A percentile compares a stretch with the other conserved stretches of the same genome.
phyloP scores from a whole-genome alignment of 2,797 vertebrate species.

The Nasua narica region DNA sequence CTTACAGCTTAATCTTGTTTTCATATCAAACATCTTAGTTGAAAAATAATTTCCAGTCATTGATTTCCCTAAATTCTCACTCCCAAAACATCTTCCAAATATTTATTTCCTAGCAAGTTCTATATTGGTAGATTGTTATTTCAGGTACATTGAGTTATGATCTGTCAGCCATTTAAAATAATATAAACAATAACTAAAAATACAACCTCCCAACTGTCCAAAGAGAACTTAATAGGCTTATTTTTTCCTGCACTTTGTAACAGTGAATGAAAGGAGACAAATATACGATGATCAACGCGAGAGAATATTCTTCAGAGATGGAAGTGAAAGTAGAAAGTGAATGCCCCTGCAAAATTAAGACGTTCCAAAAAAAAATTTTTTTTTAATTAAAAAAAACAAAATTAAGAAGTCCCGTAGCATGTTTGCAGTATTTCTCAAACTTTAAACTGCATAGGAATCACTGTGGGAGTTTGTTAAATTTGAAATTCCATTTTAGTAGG shows the following conservation, averaged over 20 bases:
- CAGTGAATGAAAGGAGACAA: not conserved
- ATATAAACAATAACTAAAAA: slow-evolving; percentile 64
- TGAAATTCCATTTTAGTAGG: not conserved
- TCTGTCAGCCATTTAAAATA: slow-evolving; percentile 68
- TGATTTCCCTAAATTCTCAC: slow-evolving; percentile 58
- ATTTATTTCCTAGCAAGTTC: not conserved
- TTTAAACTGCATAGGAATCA: not conserved
- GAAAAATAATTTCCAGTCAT: slow-evolving; percentile 23
- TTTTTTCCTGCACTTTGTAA: slow-evolving; percentile 53
- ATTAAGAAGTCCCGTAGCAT: not conserved
- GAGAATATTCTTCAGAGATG: not conserved
- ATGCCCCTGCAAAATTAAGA: not conserved
- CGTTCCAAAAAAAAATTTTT: too few relatives aligned
- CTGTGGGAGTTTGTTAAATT: not conserved
- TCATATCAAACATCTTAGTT: slow-evolving; percentile 55
- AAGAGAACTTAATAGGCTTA: slow-evolving; percentile 4
- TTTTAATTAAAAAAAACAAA: slow-evolving; percentile 32
- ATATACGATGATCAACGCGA: not conserved
- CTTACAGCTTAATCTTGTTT: slow-evolving; percentile 30
- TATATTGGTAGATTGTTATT: slow-evolving; percentile 18
- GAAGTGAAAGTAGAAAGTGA: not conserved
- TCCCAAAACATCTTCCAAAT: not conserved
- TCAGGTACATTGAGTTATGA: slow-evolving; percentile 48
- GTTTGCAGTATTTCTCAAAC: not conserved
- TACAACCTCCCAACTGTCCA: slow-evolving; percentile 52